Base-by-base conservation (phyloP, 37 sponge, comb jelly and placozoan genomes). In the Beroe ovata region DNA sequence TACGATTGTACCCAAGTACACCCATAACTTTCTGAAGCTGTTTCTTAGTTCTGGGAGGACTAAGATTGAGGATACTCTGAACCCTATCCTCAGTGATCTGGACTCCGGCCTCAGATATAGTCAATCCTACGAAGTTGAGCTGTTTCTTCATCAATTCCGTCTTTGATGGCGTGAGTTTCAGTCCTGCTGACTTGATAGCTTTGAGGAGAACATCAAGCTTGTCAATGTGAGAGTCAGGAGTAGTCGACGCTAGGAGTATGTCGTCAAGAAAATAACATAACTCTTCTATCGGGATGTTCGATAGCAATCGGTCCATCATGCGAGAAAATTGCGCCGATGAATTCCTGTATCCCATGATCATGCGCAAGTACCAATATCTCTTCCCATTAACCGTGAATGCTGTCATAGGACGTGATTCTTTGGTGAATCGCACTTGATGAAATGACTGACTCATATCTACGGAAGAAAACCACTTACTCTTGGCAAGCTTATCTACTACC, bases 51-150 rank as follows among this genome's bases (percentile, higher is more conserved):
- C 4, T 62, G 29, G 63, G 63, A 62, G 29, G 28, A 62, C 28
- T 21, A 21, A 62, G 63, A 25, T 62, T 25, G 29, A 62, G 63
- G 28, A 62, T 21, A 23, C 29, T 25, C 29, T 62, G 8, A 28
- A 62, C 63, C 20, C 63, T 4, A 62, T 62, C 63, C 29, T 62
- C 63, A 23, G 63, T 62, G 63, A 62, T 62, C 63, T 62, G 63
- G 20, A 62, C 29, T 4, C 63, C 63, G 21, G 23, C 63, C 20
- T 21, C 63, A 25, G 28, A 28, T 14, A 62, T 25, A n/a, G 63
- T 28, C 63, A 62, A 21, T 62, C 63, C 63, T n/a, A 62, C 63
- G 20, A 62, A 62, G 29, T 14, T 62, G 28, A 62, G 23, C 21
- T 62, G 23, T 23, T 62, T 62, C 63, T 16, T 62, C 29, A 62